Percentiles rank a stretch among this genome's conserved stretches.
These are phyloP conservation scores for Neomicropteryx cornuta DNA, from an alignment of 1,140 invertebrate genomes.

Conservation along the genomic window DNA sequence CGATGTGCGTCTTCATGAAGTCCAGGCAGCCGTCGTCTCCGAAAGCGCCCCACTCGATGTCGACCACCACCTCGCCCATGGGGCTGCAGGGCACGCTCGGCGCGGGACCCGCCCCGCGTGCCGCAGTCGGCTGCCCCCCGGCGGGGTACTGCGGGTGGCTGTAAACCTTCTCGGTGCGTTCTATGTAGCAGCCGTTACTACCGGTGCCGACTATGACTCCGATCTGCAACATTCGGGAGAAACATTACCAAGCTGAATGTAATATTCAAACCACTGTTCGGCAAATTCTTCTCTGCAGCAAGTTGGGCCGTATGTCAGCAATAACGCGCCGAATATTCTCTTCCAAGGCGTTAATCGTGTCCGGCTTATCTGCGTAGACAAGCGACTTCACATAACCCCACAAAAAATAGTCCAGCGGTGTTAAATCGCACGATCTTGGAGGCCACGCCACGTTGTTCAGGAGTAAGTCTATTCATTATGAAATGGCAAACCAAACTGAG, in stretches of 20 bases:
- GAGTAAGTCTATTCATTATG: no score
- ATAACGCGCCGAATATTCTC: no score
- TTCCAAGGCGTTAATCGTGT: no score
- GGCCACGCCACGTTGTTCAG: no score
- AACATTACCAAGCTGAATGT: neutral
- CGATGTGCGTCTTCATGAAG: slow-evolving; percentile 76
- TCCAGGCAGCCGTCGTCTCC: slow-evolving; percentile 78
- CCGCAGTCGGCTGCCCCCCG: slow-evolving; percentile 27
- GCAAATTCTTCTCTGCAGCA: no score
- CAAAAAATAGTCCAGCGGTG: no score
- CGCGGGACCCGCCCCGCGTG: slow-evolving; percentile 18
- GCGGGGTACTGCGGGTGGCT: slow-evolving; percentile 27
- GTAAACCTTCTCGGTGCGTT: slow-evolving; percentile 44
- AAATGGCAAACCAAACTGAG: no score
- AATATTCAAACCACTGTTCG: slow-evolving; percentile 3
- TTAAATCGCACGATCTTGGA: no score
- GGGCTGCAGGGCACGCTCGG: no score
- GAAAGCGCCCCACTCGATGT: slow-evolving; percentile 97
- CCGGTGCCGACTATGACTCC: slow-evolving; percentile 70
- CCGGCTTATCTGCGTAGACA: no score
- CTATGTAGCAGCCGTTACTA: slow-evolving; percentile 94
- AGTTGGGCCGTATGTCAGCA: no score
- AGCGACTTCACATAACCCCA: no score
- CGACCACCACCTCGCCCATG: slow-evolving; percentile 73
- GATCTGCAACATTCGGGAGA: slow-evolving; percentile 27